Conservation (phyloP, 2,888 invertebrate species). For the Ligdia adustata region DNA sequence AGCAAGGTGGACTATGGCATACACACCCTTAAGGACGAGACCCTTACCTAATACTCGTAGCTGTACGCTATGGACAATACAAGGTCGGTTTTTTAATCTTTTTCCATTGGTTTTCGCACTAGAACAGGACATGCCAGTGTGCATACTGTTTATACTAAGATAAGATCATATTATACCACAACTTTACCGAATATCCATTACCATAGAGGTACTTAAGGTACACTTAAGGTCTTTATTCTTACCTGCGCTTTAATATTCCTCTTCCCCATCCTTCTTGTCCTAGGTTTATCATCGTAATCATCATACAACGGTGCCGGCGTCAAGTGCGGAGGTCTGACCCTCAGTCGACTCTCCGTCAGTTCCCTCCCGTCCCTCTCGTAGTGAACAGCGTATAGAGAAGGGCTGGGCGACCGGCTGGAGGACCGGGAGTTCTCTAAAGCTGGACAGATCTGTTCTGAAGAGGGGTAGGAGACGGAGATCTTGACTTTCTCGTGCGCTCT, state of each 20-base stretch:
- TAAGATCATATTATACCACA: no score
- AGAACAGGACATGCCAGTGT: no score
- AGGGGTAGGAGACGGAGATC: slow-evolving; percentile 94
- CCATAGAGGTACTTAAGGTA: no score
- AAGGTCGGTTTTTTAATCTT: no score
- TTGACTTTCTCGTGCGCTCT: slow-evolving; percentile 91
- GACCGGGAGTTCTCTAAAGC: slow-evolving; percentile 70
- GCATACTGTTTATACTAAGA: no score
- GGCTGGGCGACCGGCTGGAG: slow-evolving; percentile 68
- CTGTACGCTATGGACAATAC: no score
- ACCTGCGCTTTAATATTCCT: slow-evolving; percentile 96
- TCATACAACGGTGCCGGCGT: slow-evolving; percentile 77
- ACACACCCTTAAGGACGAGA: no score
- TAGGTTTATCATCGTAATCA: slow-evolving; percentile 74
- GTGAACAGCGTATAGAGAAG: slow-evolving; percentile 87
- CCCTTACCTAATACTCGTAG: no score
- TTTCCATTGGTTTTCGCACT: no score
- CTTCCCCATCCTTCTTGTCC: slow-evolving; percentile 90
- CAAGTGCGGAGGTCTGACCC: slow-evolving; percentile 79
- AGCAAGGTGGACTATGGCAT: no score
- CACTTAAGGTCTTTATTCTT: no score
- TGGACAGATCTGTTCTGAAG: slow-evolving; percentile 87
- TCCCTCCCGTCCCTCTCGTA: slow-evolving; percentile 87
- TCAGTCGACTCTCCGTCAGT: slow-evolving; percentile 84
- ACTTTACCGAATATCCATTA: no score